Percentiles rank a stretch among this genome's conserved stretches.
Conservation (phyloP, 1,140 invertebrate genomes). For the Drosophila busckii region DNA sequence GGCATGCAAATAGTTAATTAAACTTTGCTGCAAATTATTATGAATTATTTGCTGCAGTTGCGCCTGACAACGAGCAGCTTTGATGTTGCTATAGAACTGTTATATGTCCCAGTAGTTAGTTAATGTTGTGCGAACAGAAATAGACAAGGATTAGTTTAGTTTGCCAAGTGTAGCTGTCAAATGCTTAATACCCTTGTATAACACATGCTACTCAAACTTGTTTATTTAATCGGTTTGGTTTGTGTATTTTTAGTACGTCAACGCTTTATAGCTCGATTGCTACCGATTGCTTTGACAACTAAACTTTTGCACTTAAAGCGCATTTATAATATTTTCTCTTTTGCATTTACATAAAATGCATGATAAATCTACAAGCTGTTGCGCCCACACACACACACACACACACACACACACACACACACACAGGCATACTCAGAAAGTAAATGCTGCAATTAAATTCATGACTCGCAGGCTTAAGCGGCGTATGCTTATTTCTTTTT, state of each 20-base stretch:
- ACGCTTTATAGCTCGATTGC: conserved; percentile 5
- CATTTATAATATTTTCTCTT: conserved; percentile 55
- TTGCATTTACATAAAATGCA: conserved; percentile 46
- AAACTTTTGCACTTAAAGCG: conserved; percentile 6
- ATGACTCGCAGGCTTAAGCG: conserved; percentile 23
- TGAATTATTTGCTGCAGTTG: no score
- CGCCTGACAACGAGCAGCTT: no score
- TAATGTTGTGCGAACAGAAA: conserved; percentile 43
- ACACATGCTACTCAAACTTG: no score
- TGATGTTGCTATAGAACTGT: no score
- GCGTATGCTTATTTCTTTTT: conserved; percentile 43
- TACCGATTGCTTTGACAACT: conserved; percentile 22
- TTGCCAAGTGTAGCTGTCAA: neutral
- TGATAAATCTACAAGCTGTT: conserved; percentile 48
- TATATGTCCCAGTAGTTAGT: no score
- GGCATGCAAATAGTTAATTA: no score
- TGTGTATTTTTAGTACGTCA: conserved; percentile 1
- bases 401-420: neutral
- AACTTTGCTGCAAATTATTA: no score
- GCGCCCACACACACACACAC: conserved; percentile 9
- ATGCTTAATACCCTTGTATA: neutral
- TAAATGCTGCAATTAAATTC: conserved; percentile 36
- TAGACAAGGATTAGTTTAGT: conserved; percentile 31
- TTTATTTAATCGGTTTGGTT: neutral
- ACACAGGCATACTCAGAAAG: neutral